Base-by-base conservation (phyloP, 2,888 invertebrate genomes). In the Amblyteles armatorius region DNA sequence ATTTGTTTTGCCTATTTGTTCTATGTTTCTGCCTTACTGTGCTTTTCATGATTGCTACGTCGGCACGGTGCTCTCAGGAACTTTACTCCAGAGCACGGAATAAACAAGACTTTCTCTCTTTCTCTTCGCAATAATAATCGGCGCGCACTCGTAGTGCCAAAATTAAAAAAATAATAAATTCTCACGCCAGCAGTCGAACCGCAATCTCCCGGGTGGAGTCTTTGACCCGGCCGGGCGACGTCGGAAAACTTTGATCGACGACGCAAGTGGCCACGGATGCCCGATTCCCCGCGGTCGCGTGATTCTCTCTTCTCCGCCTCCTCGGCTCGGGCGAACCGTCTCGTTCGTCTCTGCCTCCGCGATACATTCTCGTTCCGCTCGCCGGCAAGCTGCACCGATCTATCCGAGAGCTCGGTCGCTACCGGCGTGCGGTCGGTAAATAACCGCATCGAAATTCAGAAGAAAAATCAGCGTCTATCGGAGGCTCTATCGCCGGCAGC, bases 191-290 rank as follows among this genome's bases (percentile, higher is more conserved):
- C 48, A 33, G 19, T 74, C 29, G 48, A 73, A 65, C 50, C 74
- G 48, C 77, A 86, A 84, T 82, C 84, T 69, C 81, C 52, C 13
- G 16, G 33, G 57, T 26, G 48, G 79, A 77, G 79, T 86, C 79
- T 84, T 83, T 87, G 84, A 84, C 86, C 84, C 85, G 81, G 74
- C 55, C 80, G 52, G 65, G 60, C 73, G 71, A 84, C 84, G 82
- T 83, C 67, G 86, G 84, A 85, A 87, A 87, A 87, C 78, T 85
- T 85, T 85, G 82, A 74, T 52, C 79, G 78, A 55, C 81, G 68
- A 84, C 55, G 81, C 65, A 69, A 78, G 57, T 81, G 73, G 63
- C 69, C 77, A 50, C 77, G 71, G 65, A 74, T 11, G 16, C 60
- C 63, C 71, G 55, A 65, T 79, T 83, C 52, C 78, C 73, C 71